Evolutionary conservation across 1,140 invertebrate genomes (phyloP).

Genomic region (Parapsyche elsis): DNA sequence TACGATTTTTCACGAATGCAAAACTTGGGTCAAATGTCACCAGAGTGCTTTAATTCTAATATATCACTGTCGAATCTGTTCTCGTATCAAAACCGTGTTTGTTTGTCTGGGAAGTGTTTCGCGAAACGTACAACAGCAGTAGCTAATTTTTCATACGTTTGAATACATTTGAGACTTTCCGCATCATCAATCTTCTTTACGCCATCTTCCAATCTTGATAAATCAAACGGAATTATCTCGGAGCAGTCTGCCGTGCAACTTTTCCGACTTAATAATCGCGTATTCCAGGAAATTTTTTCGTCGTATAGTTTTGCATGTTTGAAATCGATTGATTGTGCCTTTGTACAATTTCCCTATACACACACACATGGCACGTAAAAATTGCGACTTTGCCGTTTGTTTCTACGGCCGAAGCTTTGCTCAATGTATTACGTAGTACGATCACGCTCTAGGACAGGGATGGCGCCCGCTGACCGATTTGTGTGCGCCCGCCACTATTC

Average conservation of each 20-base stretch:
- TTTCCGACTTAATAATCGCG: too few species aligned
- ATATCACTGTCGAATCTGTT: conserved; percentile 22
- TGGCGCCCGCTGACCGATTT: too few species aligned
- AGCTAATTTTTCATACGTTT: conserved; percentile 15
- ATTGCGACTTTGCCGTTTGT: not conserved
- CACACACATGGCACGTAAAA: not conserved
- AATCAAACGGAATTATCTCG: conserved; percentile 30
- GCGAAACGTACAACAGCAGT: not conserved
- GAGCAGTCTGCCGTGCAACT: not conserved
- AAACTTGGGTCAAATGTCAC: too few species aligned
- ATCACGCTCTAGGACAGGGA: conserved; percentile 1
- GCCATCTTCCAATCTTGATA: conserved; percentile 14
- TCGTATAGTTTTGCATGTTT: too few species aligned
- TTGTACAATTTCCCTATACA: not conserved
- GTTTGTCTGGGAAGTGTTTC: not conserved
- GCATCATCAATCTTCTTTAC: conserved; percentile 27
- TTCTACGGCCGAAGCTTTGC: not conserved
- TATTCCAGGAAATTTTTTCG: too few species aligned
- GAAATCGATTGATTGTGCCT: not conserved
- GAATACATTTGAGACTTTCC: not conserved
- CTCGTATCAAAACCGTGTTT: conserved; percentile 7
- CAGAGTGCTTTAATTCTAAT: not conserved
- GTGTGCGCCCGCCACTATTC: too few species aligned
- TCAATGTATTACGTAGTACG: not conserved
- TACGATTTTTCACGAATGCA: too few species aligned